Evolutionary conservation across 2,113 vertebrate species (phyloP), one percentile per base, ranked within the genome.

Genomic region (Bambusicola thoracicus): DNA sequence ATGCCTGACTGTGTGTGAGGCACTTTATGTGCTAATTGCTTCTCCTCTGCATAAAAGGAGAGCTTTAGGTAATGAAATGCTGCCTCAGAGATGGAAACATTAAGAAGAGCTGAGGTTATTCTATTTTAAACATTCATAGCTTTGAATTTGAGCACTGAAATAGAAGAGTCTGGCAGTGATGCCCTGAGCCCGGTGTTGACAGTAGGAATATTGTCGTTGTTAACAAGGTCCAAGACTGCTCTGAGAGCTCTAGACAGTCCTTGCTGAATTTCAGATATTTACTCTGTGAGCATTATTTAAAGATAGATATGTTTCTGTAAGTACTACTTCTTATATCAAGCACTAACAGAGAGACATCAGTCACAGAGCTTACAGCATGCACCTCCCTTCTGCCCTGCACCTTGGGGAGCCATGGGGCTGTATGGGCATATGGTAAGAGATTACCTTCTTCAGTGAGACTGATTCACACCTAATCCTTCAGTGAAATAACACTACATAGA

Each of bases 401-500:
- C 13, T 4, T 0, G 3, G 59, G 13, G 20, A 62, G n/a, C 36
- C 0, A 0, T 38, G 67, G 32, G 32, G 59, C 87, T 94, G 17
- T 5, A 11, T 67, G 81, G 80, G 51, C 91, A 89, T 80, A 86
- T 65, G 89, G 91, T 38, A 65, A 65, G 51, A 80, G 25, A 48
- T 17, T 93, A 63, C 34, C 46, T 75, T 92, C 91, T 92, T 77
- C 75, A 24, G 58, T 7, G 63, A 73, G 63, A 74, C 43, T 72
- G 63, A 68, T 92, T 89, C 91, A 88, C 89, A 90, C 91, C 91
- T 91, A 83, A 97, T 83, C 65, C 73, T 91, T 83, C 67, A 90
- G 79, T 56, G 90, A 95, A 95, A 89, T 67, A 87, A 83, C 76
- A 77, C 34, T 85, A 83, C 82, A 74, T 68, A 83, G 46, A 67